Conservation (phyloP, 2,113 vertebrate species). For the Narcine bancroftii region DNA sequence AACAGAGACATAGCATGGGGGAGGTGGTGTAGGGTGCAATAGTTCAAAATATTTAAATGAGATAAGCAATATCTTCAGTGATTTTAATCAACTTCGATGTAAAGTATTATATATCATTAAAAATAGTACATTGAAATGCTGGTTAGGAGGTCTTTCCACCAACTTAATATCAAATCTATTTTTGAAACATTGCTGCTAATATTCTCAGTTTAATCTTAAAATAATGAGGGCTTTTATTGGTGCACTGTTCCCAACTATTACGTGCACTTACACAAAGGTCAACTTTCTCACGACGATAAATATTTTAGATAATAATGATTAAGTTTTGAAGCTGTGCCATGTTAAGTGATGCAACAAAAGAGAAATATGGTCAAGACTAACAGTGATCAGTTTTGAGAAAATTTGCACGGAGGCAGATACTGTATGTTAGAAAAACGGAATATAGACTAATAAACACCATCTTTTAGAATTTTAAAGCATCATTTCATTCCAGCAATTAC, state of each 20-base stretch:
- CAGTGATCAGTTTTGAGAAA: not conserved
- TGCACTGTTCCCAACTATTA: not conserved
- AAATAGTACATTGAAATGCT: not conserved
- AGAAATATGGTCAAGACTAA: not conserved
- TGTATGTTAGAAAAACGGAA: not conserved
- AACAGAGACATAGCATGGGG: not conserved
- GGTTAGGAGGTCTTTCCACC: not conserved
- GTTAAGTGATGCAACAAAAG: not conserved
- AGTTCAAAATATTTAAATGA: not conserved
- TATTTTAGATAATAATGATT: not conserved
- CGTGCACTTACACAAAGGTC: not conserved
- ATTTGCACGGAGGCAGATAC: not conserved
- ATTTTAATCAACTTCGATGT: not conserved
- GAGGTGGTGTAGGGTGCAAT: not conserved
- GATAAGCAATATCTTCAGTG: not conserved
- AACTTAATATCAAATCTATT: not conserved
- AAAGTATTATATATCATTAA: not conserved
- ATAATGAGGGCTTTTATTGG: not conserved
- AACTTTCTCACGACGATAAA: not conserved
- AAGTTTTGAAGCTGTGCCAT: not conserved
- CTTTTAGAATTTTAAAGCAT: not conserved
- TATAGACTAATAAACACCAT: not conserved
- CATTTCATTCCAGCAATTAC: not conserved
- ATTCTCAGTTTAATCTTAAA: not conserved
- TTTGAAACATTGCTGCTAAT: not conserved